Evolutionary conservation across 2,113 vertebrate species (phyloP).

Genomic region (Aegotheles bennettii): DNA sequence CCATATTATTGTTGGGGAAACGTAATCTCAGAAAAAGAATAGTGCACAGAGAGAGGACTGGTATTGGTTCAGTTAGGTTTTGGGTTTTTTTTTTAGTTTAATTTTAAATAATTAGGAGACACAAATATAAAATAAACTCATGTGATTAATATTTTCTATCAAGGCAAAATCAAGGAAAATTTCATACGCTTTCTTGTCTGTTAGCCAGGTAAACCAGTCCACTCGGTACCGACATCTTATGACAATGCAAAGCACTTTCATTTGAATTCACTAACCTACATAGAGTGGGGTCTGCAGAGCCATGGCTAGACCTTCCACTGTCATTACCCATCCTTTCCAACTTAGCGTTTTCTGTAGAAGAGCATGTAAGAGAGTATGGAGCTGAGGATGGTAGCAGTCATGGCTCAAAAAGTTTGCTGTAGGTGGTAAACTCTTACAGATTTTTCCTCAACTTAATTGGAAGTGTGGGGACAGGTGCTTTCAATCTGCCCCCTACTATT

Average conservation of each 20-base stretch:
- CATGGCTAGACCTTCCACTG: background rate
- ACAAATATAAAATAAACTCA: background rate
- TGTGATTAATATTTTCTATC: background rate
- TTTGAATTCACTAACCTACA: background rate
- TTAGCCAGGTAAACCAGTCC: background rate
- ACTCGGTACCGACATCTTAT: background rate
- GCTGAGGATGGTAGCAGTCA: background rate
- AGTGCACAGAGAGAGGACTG: background rate
- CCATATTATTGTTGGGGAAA: background rate
- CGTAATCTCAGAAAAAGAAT: background rate
- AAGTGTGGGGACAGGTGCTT: background rate
- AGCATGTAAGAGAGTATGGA: background rate
- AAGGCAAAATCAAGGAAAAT: background rate
- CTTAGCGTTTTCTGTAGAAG: background rate
- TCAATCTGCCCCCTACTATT: background rate
- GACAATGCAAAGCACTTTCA: background rate
- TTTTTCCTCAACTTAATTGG: background rate
- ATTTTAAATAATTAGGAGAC: background rate
- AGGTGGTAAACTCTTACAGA: background rate
- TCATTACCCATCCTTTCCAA: background rate
- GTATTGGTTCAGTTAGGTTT: background rate
- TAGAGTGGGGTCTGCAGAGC: background rate
- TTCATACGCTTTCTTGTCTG: background rate
- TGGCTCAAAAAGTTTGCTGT: background rate
- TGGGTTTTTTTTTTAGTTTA: background rate